phyloP scores from a whole-genome alignment of 1,140 invertebrate genomes.

The Drosophila elegans region DNA sequence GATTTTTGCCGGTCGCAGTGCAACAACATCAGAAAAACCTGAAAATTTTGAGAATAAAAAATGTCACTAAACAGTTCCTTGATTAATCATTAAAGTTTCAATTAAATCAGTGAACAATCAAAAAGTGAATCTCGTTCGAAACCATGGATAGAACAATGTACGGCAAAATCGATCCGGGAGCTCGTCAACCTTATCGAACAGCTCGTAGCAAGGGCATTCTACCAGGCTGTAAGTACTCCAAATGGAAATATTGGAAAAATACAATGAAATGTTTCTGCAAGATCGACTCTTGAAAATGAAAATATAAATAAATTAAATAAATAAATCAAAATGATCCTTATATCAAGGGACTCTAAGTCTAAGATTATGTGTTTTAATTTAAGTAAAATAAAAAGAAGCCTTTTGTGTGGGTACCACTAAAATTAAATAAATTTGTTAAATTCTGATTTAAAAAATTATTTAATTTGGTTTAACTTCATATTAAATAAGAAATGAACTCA shows the following conservation, averaged over 20 bases:
- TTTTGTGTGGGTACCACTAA: too few relatives aligned
- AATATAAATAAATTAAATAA: too few relatives aligned
- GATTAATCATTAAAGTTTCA: constrained; percentile 43
- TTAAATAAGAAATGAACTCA: not conserved
- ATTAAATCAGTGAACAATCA: constrained; percentile 16
- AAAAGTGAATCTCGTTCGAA: constrained; percentile 26
- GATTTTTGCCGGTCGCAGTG: constrained; percentile 18
- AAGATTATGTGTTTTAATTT: too few relatives aligned
- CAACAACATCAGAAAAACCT: constrained; percentile 13
- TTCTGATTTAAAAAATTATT: too few relatives aligned
- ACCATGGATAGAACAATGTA: constrained; percentile 94
- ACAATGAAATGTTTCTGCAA: not conserved
- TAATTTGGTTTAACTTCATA: too few relatives aligned
- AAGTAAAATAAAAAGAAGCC: too few relatives aligned
- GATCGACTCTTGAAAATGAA: too few relatives aligned
- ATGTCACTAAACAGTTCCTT: constrained; percentile 15
- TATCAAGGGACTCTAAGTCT: too few relatives aligned
- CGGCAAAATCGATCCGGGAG: constrained; percentile 91
- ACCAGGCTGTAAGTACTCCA: constrained; percentile 92
- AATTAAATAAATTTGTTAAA: too few relatives aligned
- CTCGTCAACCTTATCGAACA: constrained; percentile 92
- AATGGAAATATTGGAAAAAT: not conserved
- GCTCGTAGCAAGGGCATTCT: constrained; percentile 91
- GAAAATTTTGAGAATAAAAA: constrained; percentile 12
- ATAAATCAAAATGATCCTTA: not conserved